Evolutionary conservation across 2,797 vertebrate species (phyloP).

Genomic region (Iguana delicatissima): DNA sequence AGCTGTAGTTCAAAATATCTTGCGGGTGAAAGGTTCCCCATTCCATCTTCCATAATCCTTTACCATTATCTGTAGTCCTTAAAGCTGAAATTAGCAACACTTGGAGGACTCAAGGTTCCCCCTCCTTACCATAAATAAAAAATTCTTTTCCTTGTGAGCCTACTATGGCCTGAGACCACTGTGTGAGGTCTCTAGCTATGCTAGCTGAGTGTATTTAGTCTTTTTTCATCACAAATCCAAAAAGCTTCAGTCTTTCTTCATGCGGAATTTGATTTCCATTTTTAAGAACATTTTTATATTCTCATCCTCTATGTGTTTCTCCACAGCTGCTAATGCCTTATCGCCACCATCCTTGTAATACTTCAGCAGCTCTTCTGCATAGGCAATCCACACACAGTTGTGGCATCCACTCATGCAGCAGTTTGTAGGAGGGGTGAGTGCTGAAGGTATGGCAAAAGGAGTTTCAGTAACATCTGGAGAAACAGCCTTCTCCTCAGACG

Average conservation of each 20-base stretch:
- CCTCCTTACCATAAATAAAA: not conserved
- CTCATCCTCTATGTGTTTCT: conserved; percentile 88
- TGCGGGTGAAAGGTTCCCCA: not conserved
- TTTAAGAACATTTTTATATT: conserved; percentile 90
- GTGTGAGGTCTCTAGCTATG: not conserved
- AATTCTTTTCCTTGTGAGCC: not conserved
- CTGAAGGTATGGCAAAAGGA: conserved; percentile 56
- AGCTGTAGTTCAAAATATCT: not conserved
- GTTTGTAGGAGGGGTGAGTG: conserved; percentile 81
- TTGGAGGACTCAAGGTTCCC: not conserved
- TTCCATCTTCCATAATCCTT: not conserved
- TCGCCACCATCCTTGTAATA: conserved; percentile 85
- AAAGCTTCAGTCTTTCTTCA: conserved; percentile 61
- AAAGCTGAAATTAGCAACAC: not conserved
- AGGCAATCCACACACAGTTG: conserved; percentile 92
- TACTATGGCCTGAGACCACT: not conserved
- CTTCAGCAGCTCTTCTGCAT: conserved; percentile 86
- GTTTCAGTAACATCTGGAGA: not conserved
- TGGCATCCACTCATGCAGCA: conserved; percentile 97
- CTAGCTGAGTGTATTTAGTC: rapidly evolving
- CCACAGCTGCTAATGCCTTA: conserved; percentile 84
- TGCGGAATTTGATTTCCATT: conserved; percentile 88
- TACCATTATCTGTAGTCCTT: too few relatives aligned
- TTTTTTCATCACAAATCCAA: not conserved
- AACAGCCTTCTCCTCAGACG: not conserved